Percentiles rank a stretch among this genome's conserved stretches.
These are phyloP conservation scores for Cyclopterus lumpus DNA, from an alignment of 2,797 vertebrate genomes.

Conservation along the genomic window DNA sequence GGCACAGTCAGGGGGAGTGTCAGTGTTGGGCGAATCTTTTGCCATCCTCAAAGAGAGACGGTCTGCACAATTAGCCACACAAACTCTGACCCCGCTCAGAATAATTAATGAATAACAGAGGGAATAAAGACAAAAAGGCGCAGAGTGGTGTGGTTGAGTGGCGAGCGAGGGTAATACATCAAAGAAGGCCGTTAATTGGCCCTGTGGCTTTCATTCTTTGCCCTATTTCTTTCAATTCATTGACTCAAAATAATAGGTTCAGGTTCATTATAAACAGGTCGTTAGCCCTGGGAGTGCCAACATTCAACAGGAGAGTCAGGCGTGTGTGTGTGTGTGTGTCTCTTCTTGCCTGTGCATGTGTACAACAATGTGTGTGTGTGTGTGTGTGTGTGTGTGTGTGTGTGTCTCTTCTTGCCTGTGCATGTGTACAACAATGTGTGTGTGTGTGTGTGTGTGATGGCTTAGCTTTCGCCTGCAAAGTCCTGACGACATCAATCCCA, in stretches of 20 bases:
- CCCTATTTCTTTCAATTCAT: constrained; percentile 99
- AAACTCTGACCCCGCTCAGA: constrained; percentile 96
- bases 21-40: constrained; percentile 92
- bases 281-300: constrained; percentile 93
- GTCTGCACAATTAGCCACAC: constrained; percentile 97
- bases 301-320: constrained; percentile 87
- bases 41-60: constrained; percentile 90
- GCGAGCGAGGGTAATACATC: constrained; percentile 95
- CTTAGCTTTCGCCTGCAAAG: constrained; percentile 80
- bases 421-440: constrained; percentile 60
- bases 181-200: constrained; percentile 99
- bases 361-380: constrained; percentile 59
- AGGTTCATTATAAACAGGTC: constrained; percentile 99
- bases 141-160: constrained; percentile 94
- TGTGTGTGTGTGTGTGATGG: constrained; percentile 70
- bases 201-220: constrained; percentile 99
- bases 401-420: constrained; percentile 25
- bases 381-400: constrained; percentile 44
- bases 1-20: constrained; percentile 95
- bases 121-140: constrained; percentile 98
- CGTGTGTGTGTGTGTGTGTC: constrained; percentile 49
- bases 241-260: constrained; percentile 99
- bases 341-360: constrained; percentile 44
- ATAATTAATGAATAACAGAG: constrained; percentile 99
- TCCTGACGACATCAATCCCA: constrained; percentile 81